phyloP scores from a whole-genome alignment of 2,113 vertebrate genomes.

The Brevimyrus niger region DNA sequence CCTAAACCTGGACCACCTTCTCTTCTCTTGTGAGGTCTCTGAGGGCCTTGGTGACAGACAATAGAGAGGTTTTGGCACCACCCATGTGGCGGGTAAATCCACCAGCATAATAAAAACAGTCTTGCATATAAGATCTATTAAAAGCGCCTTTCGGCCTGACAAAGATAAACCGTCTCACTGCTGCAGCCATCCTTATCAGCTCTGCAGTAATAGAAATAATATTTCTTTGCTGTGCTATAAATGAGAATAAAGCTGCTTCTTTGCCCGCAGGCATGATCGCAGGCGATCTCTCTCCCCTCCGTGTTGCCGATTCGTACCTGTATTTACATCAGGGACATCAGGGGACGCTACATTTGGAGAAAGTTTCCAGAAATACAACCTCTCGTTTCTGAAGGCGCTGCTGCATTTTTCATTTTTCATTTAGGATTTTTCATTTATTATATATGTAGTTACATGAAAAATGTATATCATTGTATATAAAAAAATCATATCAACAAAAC shows the following conservation, averaged over 20 bases:
- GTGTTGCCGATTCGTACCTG: not conserved
- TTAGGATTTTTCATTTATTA: not conserved
- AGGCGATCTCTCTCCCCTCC: not conserved
- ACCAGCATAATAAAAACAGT: conserved; percentile 39
- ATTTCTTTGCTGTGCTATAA: conserved; percentile 17
- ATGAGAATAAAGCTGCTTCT: conserved; percentile 23
- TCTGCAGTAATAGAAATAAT: conserved; percentile 30
- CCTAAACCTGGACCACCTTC: conserved; percentile 28
- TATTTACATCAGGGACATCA: conserved; percentile 9
- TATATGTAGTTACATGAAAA: not conserved
- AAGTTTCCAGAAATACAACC: not conserved
- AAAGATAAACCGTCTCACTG: conserved; percentile 26
- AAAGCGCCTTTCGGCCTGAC: conserved; percentile 27
- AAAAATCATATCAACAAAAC: not conserved
- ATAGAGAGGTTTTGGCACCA: conserved; percentile 31
- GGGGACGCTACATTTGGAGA: not conserved
- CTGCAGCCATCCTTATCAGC: conserved; percentile 28
- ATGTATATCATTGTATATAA: not conserved
- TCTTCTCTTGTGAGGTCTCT: conserved; percentile 24
- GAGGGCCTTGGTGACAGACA: conserved; percentile 30
- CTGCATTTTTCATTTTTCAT: not conserved
- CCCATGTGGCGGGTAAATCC: conserved; percentile 8
- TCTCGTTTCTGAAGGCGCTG: not conserved
- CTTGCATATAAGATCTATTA: conserved; percentile 36
- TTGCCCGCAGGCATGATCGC: conserved; percentile 6